phyloP scores from a whole-genome alignment of 2,888 invertebrate genomes.

The Pediacus dermestoides region DNA sequence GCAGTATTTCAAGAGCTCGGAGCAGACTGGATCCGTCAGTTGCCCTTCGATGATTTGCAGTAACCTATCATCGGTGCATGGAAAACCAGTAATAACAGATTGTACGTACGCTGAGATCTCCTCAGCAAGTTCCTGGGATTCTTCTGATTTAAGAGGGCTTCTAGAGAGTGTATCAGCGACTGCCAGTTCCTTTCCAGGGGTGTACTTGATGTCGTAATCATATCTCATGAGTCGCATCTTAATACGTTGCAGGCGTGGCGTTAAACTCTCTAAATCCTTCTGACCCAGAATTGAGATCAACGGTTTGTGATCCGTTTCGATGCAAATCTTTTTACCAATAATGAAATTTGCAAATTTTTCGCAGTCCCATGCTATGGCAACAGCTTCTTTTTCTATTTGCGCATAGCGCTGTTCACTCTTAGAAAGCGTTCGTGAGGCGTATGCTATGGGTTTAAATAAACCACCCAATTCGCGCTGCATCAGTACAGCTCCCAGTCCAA shows the following conservation, averaged over 20 bases:
- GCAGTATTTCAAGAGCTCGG: not conserved
- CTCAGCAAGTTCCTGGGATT: constrained; percentile 4
- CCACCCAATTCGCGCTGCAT: constrained; percentile 26
- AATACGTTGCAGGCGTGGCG: constrained; percentile 14
- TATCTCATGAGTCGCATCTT: constrained; percentile 17
- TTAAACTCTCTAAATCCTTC: constrained; percentile 19
- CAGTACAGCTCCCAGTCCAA: constrained; percentile 22
- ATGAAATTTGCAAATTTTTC: constrained; percentile 28
- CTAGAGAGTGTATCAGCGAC: constrained; percentile 34
- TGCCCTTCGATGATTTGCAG: not conserved
- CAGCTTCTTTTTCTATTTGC: constrained; percentile 31
- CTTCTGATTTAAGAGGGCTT: constrained; percentile 20
- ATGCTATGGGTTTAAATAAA: no score
- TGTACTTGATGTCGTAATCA: constrained; percentile 19
- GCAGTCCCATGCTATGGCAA: constrained; percentile 27
- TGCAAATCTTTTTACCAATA: constrained; percentile 22
- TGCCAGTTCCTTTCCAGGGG: constrained; percentile 32
- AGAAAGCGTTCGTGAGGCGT: constrained; percentile 26
- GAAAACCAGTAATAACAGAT: constrained; percentile 1
- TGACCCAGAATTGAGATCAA: constrained; percentile 27
- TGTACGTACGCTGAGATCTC: no score
- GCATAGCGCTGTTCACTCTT: constrained; percentile 24
- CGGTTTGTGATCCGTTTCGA: constrained; percentile 33
- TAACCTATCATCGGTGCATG: constrained; percentile 1
- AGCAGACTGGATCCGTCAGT: not conserved